Conservation (phyloP, 2,113 vertebrate species). For the Oxyruncus cristatus region DNA sequence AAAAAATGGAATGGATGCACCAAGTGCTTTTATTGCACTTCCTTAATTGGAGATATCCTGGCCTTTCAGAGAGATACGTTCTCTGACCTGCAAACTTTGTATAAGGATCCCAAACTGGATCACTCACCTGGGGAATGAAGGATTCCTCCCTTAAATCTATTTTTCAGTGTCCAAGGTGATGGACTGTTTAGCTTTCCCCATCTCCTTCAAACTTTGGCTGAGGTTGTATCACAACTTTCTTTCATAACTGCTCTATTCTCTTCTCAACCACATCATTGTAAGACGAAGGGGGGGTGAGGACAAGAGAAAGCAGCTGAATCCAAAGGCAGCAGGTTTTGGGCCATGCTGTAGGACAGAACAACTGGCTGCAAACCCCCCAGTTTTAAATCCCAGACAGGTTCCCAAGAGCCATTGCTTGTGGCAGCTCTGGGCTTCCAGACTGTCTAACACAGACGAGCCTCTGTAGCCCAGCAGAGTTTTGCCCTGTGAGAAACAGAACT, state of each 20-base stretch:
- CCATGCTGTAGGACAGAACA: neutral
- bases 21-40: neutral
- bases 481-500: conserved; percentile 22
- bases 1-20: neutral
- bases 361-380: neutral
- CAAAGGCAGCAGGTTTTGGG: neutral
- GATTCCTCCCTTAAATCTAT: neutral
- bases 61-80: neutral
- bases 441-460: neutral
- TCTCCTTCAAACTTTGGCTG: neutral
- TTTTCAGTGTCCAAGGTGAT: neutral
- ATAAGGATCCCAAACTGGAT: neutral
- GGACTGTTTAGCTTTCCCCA: neutral
- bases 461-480: neutral
- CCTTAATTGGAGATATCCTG: neutral
- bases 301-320: neutral
- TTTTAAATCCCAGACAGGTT: neutral
- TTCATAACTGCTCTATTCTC: neutral
- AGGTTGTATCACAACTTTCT: neutral
- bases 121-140: neutral
- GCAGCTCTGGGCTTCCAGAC: neutral
- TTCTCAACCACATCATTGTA: neutral
- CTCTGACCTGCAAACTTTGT: neutral
- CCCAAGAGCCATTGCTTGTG: neutral
- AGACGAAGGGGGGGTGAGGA: neutral